Evolutionary conservation across 2,888 invertebrate genomes (phyloP).

Genomic region (Limnephilus marmoratus): DNA sequence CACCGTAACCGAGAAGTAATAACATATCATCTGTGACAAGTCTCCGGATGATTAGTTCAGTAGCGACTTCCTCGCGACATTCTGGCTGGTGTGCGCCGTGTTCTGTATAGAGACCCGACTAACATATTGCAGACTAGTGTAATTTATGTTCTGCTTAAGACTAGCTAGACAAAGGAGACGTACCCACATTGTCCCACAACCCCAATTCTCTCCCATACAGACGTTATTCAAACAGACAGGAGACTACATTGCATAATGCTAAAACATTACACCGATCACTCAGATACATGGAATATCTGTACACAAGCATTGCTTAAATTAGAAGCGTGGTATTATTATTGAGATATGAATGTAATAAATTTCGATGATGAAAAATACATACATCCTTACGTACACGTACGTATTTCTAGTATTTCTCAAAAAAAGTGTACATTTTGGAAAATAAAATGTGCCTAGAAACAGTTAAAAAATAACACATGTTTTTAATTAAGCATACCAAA

Average conservation of each 20-base stretch:
- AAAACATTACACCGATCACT: not conserved
- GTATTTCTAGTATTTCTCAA: no score
- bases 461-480: no score
- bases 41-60: constrained; percentile 11
- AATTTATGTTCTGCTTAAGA: constrained; percentile 19
- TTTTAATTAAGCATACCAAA: no score
- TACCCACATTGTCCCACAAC: not conserved
- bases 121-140: constrained; percentile 20
- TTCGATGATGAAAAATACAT: no score
- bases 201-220: not conserved
- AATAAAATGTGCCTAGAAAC: no score
- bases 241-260: not conserved
- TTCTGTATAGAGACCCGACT: not conserved
- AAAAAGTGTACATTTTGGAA: no score
- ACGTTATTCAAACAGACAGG: not conserved
- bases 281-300: not conserved
- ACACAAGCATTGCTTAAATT: no score
- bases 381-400: no score
- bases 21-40: not conserved
- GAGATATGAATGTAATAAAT: no score
- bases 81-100: not conserved
- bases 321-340: no score
- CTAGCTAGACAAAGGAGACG: constrained; percentile 15
- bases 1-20: no score
- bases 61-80: constrained; percentile 17